Conservation (phyloP, 2,113 vertebrate genomes). For the Trogon melanurus region DNA sequence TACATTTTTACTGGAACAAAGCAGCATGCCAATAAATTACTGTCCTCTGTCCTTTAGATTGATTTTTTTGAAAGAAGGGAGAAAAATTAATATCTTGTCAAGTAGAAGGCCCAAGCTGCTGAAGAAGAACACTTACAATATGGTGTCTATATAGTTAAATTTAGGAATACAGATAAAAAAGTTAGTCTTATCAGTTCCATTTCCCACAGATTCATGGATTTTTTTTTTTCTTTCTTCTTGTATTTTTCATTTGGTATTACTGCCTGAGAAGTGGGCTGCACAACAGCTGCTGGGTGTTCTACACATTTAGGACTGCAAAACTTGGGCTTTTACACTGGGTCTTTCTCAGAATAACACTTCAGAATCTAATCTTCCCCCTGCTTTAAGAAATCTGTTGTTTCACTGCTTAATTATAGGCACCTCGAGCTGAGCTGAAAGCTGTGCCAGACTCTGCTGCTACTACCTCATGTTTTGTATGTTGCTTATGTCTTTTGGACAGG, state of each 20-base stretch:
- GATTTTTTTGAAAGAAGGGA: not conserved
- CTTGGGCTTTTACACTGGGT: not conserved
- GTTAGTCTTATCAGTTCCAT: not conserved
- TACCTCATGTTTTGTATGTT: not conserved
- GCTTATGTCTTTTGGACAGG: not conserved
- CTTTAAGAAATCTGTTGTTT: not conserved
- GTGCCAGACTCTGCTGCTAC: not conserved
- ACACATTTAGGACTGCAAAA: not conserved
- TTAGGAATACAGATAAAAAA: not conserved
- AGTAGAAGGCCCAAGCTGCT: not conserved
- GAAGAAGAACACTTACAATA: not conserved
- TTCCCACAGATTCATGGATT: not conserved
- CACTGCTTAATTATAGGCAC: not conserved
- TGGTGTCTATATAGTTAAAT: not conserved
- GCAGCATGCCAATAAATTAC: not conserved
- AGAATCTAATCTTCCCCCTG: not conserved
- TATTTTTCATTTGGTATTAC: not conserved
- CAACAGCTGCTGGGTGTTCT: not conserved
- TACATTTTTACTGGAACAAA: not conserved
- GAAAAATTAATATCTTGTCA: not conserved
- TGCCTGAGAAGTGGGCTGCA: not conserved
- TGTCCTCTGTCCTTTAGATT: not conserved
- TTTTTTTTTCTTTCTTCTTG: not conserved
- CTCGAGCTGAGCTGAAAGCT: not conserved
- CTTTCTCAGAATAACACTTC: not conserved